Base-by-base conservation (phyloP, 2,113 vertebrate genomes). In the zebrafish (Danio rerio) region DNA sequence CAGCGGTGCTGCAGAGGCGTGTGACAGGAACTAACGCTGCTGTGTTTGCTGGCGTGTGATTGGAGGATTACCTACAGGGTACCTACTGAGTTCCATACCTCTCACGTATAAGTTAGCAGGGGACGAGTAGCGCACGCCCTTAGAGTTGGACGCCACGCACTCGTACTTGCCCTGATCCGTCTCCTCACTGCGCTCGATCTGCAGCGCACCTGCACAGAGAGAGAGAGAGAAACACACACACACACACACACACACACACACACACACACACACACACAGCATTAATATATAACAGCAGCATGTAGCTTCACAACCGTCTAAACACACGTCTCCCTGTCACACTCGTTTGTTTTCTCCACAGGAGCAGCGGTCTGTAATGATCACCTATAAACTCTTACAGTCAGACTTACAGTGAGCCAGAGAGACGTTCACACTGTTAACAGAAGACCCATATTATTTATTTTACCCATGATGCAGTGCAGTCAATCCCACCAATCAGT, bases 131-230 rank as follows among this genome's bases (percentile, higher is more conserved):
- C 97, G 97, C 82, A 98, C 97, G 1, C 98, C 98, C 0, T 97
- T 96, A 78, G 94, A 96, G 92, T 99, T 99, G 88, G 96, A 96
- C 83, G 98, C 97, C 87, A 99, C 98, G 0, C 98, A 99, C 81
- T 99, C 98, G 0, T 99, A 99, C 89, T 99, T 99, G 90, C 98
- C 98, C 93, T 99, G 98, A 93, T 99, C 98, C 0, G 97, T 98
- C 92, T 99, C 98, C 88, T 99, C 98, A 5, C 97, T 99, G 95
- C 97, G 97, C 78, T 99, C 98, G 0, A 99, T 99, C 92, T 99
- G 97, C 74, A 99, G 91, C 3, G 97, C 98, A 90, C 98, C 98
- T 97, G 93, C 85, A 86, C 88, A 83, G 90, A 81, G 87, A 88
- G 52, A 61, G 73, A 1, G 52, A 40, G 0, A 72, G 5, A 59